phyloP scores from a whole-genome alignment of 1,140 invertebrate species.

The Pristionchus pacificus region DNA sequence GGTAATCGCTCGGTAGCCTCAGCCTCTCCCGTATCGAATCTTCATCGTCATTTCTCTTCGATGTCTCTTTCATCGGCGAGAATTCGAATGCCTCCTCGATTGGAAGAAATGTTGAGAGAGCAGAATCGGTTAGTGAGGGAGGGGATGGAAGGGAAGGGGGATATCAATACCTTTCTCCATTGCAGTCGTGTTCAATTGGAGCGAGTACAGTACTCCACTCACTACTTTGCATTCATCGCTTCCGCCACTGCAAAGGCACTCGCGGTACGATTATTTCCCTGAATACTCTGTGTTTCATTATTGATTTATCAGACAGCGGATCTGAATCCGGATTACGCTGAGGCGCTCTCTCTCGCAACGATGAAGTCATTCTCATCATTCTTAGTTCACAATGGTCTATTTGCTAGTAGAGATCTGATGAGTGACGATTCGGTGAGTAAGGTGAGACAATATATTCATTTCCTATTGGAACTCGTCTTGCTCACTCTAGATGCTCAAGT shows the following conservation, averaged over 20 bases:
- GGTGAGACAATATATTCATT: background rate
- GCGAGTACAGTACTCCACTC: background rate
- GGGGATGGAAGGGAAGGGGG: conserved; percentile 13
- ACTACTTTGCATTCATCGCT: background rate
- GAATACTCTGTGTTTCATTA: background rate
- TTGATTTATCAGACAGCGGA: background rate
- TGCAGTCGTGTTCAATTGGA: background rate
- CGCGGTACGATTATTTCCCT: background rate
- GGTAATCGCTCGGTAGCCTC: too few relatives aligned
- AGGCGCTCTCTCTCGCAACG: background rate
- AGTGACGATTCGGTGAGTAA: background rate
- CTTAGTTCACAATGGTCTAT: background rate
- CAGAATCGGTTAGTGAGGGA: conserved; percentile 8
- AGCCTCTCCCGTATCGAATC: background rate
- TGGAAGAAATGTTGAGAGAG: conserved; percentile 6
- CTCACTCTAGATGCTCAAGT: background rate
- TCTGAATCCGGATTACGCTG: background rate
- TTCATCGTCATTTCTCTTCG: conserved; percentile 1
- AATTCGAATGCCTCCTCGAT: conserved; percentile 12
- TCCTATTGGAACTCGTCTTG: background rate
- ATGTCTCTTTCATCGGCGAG: background rate
- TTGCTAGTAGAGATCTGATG: background rate
- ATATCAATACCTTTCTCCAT: conserved; percentile 2
- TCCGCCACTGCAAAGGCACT: too few relatives aligned
- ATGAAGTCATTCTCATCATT: background rate